Base-by-base conservation (phyloP, 1,140 invertebrate species). In the Solen grandis region DNA sequence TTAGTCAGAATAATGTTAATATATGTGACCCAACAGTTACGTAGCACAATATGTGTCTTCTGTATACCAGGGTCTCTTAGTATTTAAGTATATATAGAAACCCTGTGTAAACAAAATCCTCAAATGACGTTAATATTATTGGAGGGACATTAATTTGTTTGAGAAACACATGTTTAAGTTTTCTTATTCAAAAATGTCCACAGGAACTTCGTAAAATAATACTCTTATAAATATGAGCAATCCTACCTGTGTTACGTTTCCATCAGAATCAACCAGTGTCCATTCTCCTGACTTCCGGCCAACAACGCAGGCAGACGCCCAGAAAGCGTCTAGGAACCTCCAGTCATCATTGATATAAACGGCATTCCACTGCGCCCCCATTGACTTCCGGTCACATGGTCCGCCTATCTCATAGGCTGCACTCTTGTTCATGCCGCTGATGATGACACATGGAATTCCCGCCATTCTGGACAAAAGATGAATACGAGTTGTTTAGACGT, bases 331-430 rank as follows among this genome's bases (percentile, higher is more conserved):
- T 0, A 91, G 62, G 55, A 91, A 90, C 5, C 88, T 81, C 91
- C 90, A 91, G 41, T 88, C 86, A n/a, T 83, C 87, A 38, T 85
- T 80, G 2, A 91, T 82, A 62, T 86, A 90, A 0, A 91, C 89
- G 13, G 89, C 91, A 76, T 92, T 92, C 91, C 91, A 92, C 83
- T 92, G 91, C 8, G 90, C 91, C 0, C 85, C 87, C 89, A 90
- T 90, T 4, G 54, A 77, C 77, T 85, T 81, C 10, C 87, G 72
- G 78, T 91, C 87, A n/a, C 85, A 74, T 50, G 81, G 76, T 41
- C 79, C 85, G 13, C 91, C 91, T 1, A 91, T 85, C 66, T 90
- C 86, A 70, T 91, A 92, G 27, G 90, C 89, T n/a, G 89, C 88
- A 74, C 89, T 91, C 70, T 92, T 92, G 84, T 89, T 91, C 83